Evolutionary conservation across 1,140 invertebrate genomes (phyloP).

Genomic region (Hyposmocoma kahamanoa): DNA sequence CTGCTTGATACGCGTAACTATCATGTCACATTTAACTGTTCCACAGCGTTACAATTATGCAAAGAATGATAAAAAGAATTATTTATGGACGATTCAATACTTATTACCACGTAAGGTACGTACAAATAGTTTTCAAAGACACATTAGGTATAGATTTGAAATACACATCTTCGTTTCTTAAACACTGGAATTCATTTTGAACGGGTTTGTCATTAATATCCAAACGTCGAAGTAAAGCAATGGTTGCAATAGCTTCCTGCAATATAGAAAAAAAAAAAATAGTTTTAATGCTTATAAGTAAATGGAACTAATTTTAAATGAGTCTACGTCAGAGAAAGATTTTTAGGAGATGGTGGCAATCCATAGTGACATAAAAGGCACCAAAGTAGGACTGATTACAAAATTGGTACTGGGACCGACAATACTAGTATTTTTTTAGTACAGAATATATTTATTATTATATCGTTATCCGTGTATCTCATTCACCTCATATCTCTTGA

Average conservation of each 20-base stretch:
- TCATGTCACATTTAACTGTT: background rate
- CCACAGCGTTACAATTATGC: background rate
- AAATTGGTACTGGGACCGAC: no score
- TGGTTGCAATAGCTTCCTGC: constrained; percentile 21
- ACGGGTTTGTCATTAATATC: constrained; percentile 20
- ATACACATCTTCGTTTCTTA: constrained; percentile 21
- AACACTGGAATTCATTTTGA: constrained; percentile 19
- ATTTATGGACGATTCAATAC: background rate
- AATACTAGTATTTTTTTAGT: no score
- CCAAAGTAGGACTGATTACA: no score
- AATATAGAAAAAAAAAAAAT: constrained; percentile 8
- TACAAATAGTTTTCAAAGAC: constrained; percentile 23
- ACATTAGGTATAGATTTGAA: constrained; percentile 21
- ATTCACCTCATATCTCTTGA: constrained; percentile 36
- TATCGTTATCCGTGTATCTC: no score
- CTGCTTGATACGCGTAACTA: no score
- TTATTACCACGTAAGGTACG: constrained; percentile 5
- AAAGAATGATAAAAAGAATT: background rate
- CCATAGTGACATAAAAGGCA: no score
- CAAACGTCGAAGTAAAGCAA: constrained; percentile 23
- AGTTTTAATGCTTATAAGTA: no score
- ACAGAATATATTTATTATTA: no score
- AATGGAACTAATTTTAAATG: no score
- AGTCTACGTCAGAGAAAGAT: no score
- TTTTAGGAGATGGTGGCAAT: no score